A percentile compares a stretch with the other conserved stretches of the same genome.
phyloP scores from a whole-genome alignment of 2,113 vertebrate genomes.

The Tichodroma muraria region DNA sequence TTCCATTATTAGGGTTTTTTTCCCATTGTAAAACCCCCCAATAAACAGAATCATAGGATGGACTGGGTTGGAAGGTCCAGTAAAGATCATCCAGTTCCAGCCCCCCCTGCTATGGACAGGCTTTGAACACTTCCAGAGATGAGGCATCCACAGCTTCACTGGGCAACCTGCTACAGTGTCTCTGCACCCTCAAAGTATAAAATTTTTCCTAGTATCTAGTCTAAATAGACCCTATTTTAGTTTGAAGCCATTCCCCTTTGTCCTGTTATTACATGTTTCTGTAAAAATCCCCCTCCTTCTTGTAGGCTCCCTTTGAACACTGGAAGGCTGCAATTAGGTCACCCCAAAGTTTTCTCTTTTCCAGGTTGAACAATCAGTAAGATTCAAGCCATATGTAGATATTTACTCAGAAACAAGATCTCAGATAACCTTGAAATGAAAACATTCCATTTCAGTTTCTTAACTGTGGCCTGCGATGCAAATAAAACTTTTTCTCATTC shows the following conservation, averaged over 20 bases:
- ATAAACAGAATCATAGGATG: not conserved
- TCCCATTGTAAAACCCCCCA: not conserved
- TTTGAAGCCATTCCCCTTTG: not conserved
- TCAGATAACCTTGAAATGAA: not conserved
- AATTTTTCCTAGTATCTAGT: not conserved
- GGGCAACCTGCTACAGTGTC: not conserved
- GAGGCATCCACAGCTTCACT: not conserved
- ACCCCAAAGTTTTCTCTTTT: not conserved
- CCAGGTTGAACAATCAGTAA: not conserved
- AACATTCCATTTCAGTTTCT: not conserved
- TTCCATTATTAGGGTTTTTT: not conserved
- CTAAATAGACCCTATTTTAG: not conserved
- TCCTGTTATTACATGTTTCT: not conserved
- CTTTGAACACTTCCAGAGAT: not conserved
- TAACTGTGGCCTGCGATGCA: not conserved
- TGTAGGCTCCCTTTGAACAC: not conserved
- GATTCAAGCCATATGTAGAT: not conserved
- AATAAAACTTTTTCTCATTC: not conserved
- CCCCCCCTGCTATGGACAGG: not conserved
- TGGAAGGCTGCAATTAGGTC: not conserved
- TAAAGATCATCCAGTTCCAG: not conserved
- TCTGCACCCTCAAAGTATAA: not conserved
- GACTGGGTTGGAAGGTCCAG: not conserved
- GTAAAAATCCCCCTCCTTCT: not conserved
- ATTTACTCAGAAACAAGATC: not conserved